These are phyloP conservation scores for Daphoenositta chrysoptera DNA, from an alignment of 2,113 vertebrate genomes.

Conservation along the genomic window DNA sequence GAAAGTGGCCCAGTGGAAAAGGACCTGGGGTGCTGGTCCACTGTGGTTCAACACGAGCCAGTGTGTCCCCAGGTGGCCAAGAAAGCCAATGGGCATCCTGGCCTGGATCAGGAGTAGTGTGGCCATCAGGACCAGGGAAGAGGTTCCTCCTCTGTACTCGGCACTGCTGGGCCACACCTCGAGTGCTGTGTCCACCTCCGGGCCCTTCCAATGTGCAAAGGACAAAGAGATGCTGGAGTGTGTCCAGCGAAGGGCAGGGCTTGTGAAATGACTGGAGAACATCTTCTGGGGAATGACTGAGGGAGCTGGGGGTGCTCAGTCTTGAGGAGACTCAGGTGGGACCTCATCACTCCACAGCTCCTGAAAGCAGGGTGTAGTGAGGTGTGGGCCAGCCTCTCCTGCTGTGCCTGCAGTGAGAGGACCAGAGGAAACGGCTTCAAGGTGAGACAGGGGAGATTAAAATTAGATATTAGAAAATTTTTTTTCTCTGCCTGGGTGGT, in stretches of 20 bases:
- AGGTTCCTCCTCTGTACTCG: fast-evolving
- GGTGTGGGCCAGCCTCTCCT: background rate
- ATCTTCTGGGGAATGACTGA: background rate
- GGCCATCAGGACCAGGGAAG: background rate
- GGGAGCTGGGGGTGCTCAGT: background rate
- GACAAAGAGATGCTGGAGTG: background rate
- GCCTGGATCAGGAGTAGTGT: background rate
- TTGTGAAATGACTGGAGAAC: background rate
- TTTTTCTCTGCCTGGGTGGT: background rate
- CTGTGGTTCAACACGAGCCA: background rate
- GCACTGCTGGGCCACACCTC: fast-evolving
- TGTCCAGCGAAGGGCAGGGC: background rate
- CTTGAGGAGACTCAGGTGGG: background rate
- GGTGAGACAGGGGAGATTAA: background rate
- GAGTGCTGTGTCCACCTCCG: fast-evolving
- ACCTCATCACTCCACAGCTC: background rate
- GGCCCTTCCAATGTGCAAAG: background rate
- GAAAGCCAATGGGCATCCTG: background rate
- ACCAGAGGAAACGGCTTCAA: background rate
- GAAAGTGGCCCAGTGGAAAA: background rate
- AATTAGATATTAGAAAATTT: background rate
- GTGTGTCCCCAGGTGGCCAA: background rate
- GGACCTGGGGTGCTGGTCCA: background rate
- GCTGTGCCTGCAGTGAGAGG: background rate
- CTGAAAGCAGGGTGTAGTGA: no score